Evolutionary conservation across 2,797 vertebrate species (phyloP).

Genomic region (Manis crassicaudata): DNA sequence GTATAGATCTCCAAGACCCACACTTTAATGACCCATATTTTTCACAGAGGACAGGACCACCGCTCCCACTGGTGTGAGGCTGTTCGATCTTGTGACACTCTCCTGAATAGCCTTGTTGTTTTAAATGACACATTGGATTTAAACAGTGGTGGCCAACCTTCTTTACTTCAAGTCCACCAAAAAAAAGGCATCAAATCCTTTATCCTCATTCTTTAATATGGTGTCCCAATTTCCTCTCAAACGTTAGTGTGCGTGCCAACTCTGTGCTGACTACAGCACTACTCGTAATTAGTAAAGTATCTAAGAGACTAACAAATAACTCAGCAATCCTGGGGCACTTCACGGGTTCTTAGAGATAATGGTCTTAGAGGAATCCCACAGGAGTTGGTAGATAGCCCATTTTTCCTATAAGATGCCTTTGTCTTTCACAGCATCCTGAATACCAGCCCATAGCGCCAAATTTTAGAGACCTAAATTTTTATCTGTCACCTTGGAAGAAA

Average conservation of each 20-base stretch:
- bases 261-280: background rate
- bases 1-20: background rate
- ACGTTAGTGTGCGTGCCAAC: background rate
- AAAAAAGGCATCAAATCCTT: background rate
- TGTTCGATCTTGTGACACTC: background rate
- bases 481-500: background rate
- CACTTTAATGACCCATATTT: background rate
- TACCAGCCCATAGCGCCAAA: background rate
- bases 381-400: background rate
- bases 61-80: background rate
- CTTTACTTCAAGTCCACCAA: background rate
- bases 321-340: too few relatives aligned
- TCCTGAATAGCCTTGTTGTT: background rate
- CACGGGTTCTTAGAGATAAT: background rate
- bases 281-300: background rate
- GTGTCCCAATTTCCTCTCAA: background rate
- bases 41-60: too few relatives aligned
- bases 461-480: background rate
- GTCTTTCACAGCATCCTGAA: background rate
- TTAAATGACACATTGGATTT: background rate
- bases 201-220: background rate
- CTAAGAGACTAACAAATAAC: background rate
- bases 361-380: background rate
- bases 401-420: background rate
- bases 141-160: background rate